A percentile compares a stretch with the other conserved stretches of the same genome.
Evolutionary conservation across 2,888 invertebrate species (phyloP).

Genomic region (Diploptera punctata): DNA sequence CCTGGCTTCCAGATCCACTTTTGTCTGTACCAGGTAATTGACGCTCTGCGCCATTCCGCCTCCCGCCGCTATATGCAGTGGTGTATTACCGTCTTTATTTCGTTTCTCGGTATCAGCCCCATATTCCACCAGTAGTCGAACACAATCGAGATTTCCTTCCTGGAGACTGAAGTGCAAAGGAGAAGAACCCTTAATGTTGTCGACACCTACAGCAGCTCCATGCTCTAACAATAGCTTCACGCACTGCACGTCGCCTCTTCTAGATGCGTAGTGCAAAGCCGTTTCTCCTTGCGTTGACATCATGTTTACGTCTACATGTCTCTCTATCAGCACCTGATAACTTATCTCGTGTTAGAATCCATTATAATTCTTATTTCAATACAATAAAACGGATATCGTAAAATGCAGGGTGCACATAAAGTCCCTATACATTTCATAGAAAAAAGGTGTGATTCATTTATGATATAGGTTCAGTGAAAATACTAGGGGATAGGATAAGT

Average conservation of each 20-base stretch:
- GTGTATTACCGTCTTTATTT: not conserved
- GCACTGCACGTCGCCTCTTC: not conserved
- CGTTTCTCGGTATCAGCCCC: not conserved
- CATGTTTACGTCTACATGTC: not conserved
- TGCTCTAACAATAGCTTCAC: not conserved
- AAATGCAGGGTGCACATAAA: too few species aligned
- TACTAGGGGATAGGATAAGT: too few species aligned
- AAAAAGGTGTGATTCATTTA: too few species aligned
- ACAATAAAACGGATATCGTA: too few species aligned
- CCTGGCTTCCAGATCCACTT: not conserved
- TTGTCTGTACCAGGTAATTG: not conserved
- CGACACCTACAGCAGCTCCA: not conserved
- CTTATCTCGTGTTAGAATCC: too few species aligned
- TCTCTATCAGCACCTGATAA: not conserved
- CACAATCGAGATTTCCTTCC: not conserved
- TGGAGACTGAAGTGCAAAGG: not conserved
- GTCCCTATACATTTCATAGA: too few species aligned
- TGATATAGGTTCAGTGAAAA: too few species aligned
- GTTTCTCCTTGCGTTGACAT: not conserved
- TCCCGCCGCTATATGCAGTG: not conserved
- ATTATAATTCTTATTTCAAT: too few species aligned
- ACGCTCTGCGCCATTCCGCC: not conserved
- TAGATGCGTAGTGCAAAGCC: not conserved
- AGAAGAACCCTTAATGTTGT: not conserved
- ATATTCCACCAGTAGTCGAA: not conserved